These are phyloP conservation scores for Exocentrus adspersus DNA, from an alignment of 2,888 invertebrate genomes.

Conservation along the genomic window DNA sequence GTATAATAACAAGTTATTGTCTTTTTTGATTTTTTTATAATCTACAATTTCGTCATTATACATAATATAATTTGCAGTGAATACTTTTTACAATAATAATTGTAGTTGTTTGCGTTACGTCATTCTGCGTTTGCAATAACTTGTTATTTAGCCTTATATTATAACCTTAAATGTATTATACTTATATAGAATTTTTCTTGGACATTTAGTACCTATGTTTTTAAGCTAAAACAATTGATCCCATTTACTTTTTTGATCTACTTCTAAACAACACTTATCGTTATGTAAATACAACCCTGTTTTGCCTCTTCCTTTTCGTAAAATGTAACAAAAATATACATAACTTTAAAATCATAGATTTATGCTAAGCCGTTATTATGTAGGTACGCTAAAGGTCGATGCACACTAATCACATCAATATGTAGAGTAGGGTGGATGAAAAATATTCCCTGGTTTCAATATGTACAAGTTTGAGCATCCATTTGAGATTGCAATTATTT, in stretches of 20 bases:
- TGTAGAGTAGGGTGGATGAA: too few relatives aligned
- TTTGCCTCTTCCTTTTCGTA: background rate
- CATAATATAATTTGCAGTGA: background rate
- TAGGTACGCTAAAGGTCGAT: background rate
- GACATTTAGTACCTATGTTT: conserved; percentile 8
- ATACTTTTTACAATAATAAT: conserved; percentile 4
- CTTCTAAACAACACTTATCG: background rate
- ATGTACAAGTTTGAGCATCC: background rate
- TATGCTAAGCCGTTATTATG: background rate
- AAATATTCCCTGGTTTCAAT: background rate
- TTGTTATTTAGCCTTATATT: conserved; percentile 21
- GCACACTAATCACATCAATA: background rate
- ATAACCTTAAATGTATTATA: conserved; percentile 18
- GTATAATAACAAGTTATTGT: conserved; percentile 26
- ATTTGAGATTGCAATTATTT: background rate
- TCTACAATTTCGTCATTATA: background rate
- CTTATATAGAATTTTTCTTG: conserved; percentile 3
- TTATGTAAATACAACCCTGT: background rate
- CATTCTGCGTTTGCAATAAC: conserved; percentile 17
- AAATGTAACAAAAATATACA: background rate
- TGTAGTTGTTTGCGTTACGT: conserved; percentile 2
- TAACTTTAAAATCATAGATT: background rate
- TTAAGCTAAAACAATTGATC: conserved; percentile 9
- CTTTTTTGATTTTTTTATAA: conserved; percentile 6
- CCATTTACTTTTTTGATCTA: background rate